Base-by-base conservation (phyloP, 1,140 invertebrate species). In the Drosophila virilis region DNA sequence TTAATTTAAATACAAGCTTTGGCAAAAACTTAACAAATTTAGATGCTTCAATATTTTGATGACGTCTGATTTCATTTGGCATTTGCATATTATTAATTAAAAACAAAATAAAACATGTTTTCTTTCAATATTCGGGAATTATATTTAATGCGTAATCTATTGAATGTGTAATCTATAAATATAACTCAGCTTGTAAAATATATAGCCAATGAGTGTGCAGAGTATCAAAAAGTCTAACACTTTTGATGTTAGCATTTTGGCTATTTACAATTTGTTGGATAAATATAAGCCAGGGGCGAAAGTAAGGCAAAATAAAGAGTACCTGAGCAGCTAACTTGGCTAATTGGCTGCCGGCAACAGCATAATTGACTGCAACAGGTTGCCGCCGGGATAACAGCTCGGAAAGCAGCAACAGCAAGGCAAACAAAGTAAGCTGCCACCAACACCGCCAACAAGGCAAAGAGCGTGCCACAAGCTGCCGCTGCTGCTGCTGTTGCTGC, bases 351-450 rank as follows among this genome's bases (percentile, higher is more conserved):
- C 48, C 57, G 32, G 45, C 48, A 72, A 46, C 62, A 38, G n/a
- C n/a, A 51, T 43, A 67, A 67, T 51, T 33, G 48, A 66, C 52
- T 43, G 46, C 69, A 72, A 58, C 62, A 72, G 67, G 69, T 66
- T 71, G 59, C 40, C 2, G 59, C 12, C 28, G 17, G 12, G 13
- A 17, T 10, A 12, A 10, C 17, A 17, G 32, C 10, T n/a, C 1
- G 15, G 5, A 15, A 22, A n/a, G 37, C 48, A 42, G 8, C 28
- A 62, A 8, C 15, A 43, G 9, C 35, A 28, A 62, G 2, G 17
- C 15, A 8, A 28, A 10, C 10, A 33, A 54, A 68, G 48, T 54
- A 54, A 68, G 48, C 64, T 46, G 57, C 37, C 33, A 69, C 38
- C 22, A 52, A 60, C 40, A 69, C 35, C 48, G 43, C 64, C 28